A percentile compares a stretch with the other conserved stretches of the same genome.
phyloP scores from a whole-genome alignment of 2,113 vertebrate species.

The Bothrops jararaca region DNA sequence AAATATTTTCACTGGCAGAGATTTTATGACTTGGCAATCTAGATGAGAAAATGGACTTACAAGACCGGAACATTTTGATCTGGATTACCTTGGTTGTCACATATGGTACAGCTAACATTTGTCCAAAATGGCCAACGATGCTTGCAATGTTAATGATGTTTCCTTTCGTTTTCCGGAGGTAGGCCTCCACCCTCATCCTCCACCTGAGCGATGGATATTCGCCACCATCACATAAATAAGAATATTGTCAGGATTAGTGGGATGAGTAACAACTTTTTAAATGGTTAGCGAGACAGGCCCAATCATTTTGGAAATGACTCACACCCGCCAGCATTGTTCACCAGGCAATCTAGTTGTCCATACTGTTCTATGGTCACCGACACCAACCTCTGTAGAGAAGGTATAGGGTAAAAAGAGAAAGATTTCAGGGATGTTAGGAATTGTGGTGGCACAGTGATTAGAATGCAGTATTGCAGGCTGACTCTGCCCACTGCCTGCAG shows the following conservation, averaged over 20 bases:
- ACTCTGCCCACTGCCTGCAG: not conserved
- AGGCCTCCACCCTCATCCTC: constrained; percentile 9
- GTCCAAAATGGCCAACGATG: constrained; percentile 72
- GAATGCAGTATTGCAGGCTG: not conserved
- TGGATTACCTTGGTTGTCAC: constrained; percentile 78
- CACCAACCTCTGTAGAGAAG: constrained; percentile 70
- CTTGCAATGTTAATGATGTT: constrained; percentile 83
- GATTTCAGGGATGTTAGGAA: not conserved
- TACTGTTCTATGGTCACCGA: constrained; percentile 60
- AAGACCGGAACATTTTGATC: too few relatives aligned
- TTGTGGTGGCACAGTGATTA: not conserved
- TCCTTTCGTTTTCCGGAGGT: constrained; percentile 70
- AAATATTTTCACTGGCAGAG: not conserved
- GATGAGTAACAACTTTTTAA: not conserved
- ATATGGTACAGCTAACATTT: constrained; percentile 73
- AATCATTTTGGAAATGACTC: constrained; percentile 43
- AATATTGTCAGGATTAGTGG: not conserved
- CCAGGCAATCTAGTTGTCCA: constrained; percentile 78
- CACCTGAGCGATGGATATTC: not conserved
- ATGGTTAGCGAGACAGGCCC: not conserved
- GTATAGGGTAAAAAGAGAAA: not conserved
- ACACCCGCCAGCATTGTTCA: constrained; percentile 84
- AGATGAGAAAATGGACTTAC: not conserved
- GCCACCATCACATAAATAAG: not conserved
- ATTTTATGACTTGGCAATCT: not conserved